These are phyloP conservation scores for Lutjanus erythropterus DNA, from an alignment of 2,113 vertebrate species.

Conservation along the genomic window DNA sequence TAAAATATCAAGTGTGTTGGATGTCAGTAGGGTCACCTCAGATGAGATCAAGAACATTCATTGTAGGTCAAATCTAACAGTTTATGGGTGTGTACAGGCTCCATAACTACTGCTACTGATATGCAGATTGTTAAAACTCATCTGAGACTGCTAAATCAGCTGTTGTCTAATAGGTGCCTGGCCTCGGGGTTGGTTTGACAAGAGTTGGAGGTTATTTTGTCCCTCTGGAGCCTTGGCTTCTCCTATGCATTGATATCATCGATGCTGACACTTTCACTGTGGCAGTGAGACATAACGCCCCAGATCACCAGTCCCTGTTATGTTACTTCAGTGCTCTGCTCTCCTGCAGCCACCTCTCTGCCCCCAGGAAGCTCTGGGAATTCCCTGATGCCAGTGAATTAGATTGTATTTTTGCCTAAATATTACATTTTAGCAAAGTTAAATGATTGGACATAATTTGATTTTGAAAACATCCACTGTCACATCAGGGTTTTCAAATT, in stretches of 20 bases:
- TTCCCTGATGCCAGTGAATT: neutral
- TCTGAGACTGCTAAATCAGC: constrained; percentile 19
- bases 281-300: neutral
- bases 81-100: neutral
- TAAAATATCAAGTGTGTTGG: constrained; percentile 3
- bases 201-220: neutral
- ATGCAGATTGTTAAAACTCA: neutral
- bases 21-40: neutral
- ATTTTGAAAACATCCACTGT: neutral
- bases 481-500: neutral
- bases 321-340: constrained; percentile 9
- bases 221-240: neutral
- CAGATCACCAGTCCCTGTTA: constrained; percentile 10
- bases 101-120: neutral
- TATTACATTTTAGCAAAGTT: neutral
- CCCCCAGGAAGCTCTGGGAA: neutral
- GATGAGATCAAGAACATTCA: constrained; percentile 4
- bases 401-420: neutral
- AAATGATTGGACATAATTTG: neutral
- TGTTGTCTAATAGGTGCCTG: neutral
- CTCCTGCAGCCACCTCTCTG: neutral
- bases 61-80: constrained; percentile 1
- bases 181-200: neutral
- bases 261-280: neutral
- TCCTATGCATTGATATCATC: constrained; percentile 1